phyloP scores from a whole-genome alignment of 2,797 vertebrate genomes.

The Spondyliosoma cantharus region DNA sequence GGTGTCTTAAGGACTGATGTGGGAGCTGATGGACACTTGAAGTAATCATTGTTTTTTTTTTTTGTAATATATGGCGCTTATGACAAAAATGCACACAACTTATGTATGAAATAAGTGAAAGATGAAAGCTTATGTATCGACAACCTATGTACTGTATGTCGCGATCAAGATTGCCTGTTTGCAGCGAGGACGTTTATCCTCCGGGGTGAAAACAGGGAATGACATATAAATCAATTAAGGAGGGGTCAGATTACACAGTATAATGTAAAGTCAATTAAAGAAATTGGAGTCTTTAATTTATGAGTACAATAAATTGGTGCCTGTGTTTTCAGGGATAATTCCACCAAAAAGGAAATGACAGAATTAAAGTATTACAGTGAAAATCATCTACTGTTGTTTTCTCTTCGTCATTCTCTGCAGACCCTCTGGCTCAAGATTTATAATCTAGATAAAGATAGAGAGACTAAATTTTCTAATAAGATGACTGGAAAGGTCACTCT shows the following conservation, averaged over 20 bases:
- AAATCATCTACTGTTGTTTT: conserved; percentile 40
- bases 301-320: conserved; percentile 12
- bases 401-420: conserved; percentile 12
- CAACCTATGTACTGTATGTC: conserved; percentile 56
- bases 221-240: background rate
- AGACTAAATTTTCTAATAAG: conserved; percentile 2
- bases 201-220: conserved; percentile 4
- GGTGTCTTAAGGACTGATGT: conserved; percentile 41
- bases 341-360: conserved; percentile 63
- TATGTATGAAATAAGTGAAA: conserved; percentile 43
- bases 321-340: conserved; percentile 53
- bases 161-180: conserved; percentile 39
- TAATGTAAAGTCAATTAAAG: conserved; percentile 33
- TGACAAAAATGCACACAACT: conserved; percentile 60
- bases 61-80: conserved; percentile 57
- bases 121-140: conserved; percentile 43
- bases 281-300: conserved; percentile 43
- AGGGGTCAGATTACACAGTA: conserved; percentile 26
- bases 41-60: conserved; percentile 22
- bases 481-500: conserved; percentile 17
- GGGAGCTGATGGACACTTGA: conserved; percentile 58
- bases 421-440: conserved; percentile 37
- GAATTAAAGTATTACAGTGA: conserved; percentile 53
- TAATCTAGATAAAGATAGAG: conserved; percentile 1
- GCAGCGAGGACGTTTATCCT: conserved; percentile 13